Evolutionary conservation across 2,888 invertebrate species (phyloP), one percentile per base, ranked within the genome.

Genomic region (Apodemia mormo): DNA sequence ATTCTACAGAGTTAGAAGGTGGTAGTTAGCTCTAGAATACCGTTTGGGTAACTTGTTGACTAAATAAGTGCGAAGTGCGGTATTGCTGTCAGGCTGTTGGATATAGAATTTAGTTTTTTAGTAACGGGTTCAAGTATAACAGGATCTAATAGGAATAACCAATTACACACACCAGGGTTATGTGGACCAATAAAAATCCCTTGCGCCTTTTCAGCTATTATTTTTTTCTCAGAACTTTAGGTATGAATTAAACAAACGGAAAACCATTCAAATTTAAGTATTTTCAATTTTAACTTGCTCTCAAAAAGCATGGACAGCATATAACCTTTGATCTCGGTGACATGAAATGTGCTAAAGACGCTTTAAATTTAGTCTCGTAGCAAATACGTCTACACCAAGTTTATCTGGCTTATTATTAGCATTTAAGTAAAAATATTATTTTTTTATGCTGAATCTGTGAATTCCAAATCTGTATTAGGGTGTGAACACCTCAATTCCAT

Each of bases 401-500:
- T 33, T 33, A 1, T 69, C 40, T n/a, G 71, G 71, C 0, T n/a
- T 5, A 2, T n/a, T n/a, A n/a, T 70, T 70, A 7, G 69, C 54
- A 22, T 54, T 49, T 49, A 43, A 43, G 8, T 68, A 69, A 54
- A 12, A n/a, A 5, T 33, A 33, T 33, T 33, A 33, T 4, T 33
- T 33, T n/a, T 68, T 54, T 65, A 73, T 3, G 67, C 71, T 6
- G 9, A 4, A 14, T 58, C 3, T 2, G 9, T 10, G 8, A 73
- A 43, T n/a, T 73, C 71, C 70, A 71, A 75, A 52, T 71, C 73
- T 2, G 69, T 73, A 37, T 75, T 72, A 0, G 68, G 33, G n/a
- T 72, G 52, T 29, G 5, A 45, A 43, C 52, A 43, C 22, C 73
- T 54, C 0, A 76, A 75, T 29, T 71, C 66, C 5, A 6, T 2